A percentile compares a stretch with the other conserved stretches of the same genome.
Conservation (phyloP, 2,888 invertebrate species). For the Mylabris sibirica region DNA sequence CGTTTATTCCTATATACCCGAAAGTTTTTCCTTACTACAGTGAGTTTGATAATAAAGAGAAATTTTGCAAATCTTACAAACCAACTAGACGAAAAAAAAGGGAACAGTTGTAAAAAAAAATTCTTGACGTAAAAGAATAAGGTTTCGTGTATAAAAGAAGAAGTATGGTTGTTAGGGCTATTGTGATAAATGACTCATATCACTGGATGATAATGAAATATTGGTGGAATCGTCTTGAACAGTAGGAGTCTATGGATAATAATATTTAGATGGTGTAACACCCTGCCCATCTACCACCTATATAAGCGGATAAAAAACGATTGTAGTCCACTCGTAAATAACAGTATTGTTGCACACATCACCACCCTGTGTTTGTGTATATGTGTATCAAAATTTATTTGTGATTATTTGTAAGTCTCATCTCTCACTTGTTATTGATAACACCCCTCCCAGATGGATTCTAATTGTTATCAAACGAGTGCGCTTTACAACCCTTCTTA, state of each 20-base stretch:
- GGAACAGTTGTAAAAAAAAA: neutral
- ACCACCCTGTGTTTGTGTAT: neutral
- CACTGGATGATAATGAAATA: constrained; percentile 33
- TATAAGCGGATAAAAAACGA: neutral
- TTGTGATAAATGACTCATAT: constrained; percentile 16
- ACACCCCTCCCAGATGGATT: neutral
- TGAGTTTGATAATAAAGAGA: neutral
- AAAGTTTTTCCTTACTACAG: constrained; percentile 10
- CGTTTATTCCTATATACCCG: constrained; percentile 28
- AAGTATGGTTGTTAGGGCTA: neutral
- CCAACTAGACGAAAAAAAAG: neutral
- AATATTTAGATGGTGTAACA: constrained; percentile 24
- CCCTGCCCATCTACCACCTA: constrained; percentile 22
- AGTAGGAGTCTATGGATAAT: constrained; percentile 26
- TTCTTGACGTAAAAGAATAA: neutral
- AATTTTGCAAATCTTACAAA: neutral
- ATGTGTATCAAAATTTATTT: neutral
- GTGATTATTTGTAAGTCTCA: neutral
- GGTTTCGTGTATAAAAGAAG: neutral
- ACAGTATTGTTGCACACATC: neutral
- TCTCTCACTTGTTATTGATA: neutral
- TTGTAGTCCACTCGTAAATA: neutral
- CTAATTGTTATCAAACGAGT: neutral
- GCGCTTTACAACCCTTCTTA: neutral
- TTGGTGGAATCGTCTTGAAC: constrained; percentile 30